Evolutionary conservation across 2,888 invertebrate species (phyloP).

Genomic region (Drosophila nr. perissopoda): DNA sequence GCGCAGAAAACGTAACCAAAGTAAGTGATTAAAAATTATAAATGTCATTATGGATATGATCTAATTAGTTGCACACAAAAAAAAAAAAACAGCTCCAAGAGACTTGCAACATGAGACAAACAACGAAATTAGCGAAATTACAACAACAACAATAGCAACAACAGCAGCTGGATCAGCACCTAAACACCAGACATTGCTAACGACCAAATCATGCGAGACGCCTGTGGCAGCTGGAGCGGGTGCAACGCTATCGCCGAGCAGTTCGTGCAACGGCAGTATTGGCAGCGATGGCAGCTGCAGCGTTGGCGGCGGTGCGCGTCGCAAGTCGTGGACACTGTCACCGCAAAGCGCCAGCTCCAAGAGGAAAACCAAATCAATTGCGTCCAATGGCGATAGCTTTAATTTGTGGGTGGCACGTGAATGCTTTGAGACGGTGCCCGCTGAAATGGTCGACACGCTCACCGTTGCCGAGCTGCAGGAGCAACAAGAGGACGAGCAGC

Average conservation of each 20-base stretch:
- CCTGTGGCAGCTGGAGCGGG: slow-evolving; percentile 50
- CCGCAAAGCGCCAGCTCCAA: slow-evolving; percentile 86
- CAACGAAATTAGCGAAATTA: slow-evolving; percentile 46
- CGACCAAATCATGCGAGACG: slow-evolving; percentile 80
- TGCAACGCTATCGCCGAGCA: slow-evolving; percentile 75
- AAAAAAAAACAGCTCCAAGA: slow-evolving; percentile 45
- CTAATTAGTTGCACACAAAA: not conserved
- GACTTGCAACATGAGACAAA: slow-evolving; percentile 54
- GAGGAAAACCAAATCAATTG: slow-evolving; percentile 87
- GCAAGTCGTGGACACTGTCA: slow-evolving; percentile 82
- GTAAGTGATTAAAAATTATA: slow-evolving; percentile 52
- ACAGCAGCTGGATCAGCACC: slow-evolving; percentile 12
- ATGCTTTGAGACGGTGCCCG: slow-evolving; percentile 84
- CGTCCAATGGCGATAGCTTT: slow-evolving; percentile 66
- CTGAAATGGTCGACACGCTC: slow-evolving; percentile 79
- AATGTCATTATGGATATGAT: not conserved
- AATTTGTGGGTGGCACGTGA: slow-evolving; percentile 85
- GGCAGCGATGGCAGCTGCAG: slow-evolving; percentile 80
- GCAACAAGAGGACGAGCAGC: slow-evolving; percentile 50
- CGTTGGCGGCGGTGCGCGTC: slow-evolving; percentile 81
- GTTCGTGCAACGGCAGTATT: slow-evolving; percentile 81
- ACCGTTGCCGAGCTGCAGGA: slow-evolving; percentile 66
- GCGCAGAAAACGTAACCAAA: slow-evolving; percentile 52
- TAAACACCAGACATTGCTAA: slow-evolving; percentile 71
- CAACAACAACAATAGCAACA: not conserved